phyloP scores from a whole-genome alignment of 2,113 vertebrate genomes.

The Gobio gobio region DNA sequence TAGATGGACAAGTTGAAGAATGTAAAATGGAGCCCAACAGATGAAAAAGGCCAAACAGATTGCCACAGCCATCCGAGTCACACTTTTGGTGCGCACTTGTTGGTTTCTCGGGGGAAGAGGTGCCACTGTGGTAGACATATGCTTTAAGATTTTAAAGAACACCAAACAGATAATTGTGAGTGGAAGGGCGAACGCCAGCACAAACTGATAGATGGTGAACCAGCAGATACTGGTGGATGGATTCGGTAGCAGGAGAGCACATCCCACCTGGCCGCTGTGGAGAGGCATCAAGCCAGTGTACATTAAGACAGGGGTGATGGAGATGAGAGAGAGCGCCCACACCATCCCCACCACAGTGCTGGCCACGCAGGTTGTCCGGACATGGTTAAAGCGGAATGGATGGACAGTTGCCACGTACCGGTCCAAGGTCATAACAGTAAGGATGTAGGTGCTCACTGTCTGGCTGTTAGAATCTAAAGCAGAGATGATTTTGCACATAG shows the following conservation, averaged over 20 bases:
- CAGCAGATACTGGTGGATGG: slow-evolving; percentile 80
- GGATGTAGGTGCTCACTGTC: slow-evolving; percentile 87
- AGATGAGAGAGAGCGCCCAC: slow-evolving; percentile 83
- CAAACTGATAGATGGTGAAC: slow-evolving; percentile 89
- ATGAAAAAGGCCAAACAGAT: slow-evolving; percentile 85
- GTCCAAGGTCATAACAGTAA: slow-evolving; percentile 85
- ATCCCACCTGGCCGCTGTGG: slow-evolving; percentile 78
- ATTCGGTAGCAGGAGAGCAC: slow-evolving; percentile 83
- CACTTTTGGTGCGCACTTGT: slow-evolving; percentile 78
- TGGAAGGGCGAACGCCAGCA: slow-evolving; percentile 83
- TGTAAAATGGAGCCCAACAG: slow-evolving; percentile 84
- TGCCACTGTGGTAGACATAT: slow-evolving; percentile 82
- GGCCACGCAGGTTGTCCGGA: slow-evolving; percentile 79
- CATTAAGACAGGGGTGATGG: slow-evolving; percentile 84
- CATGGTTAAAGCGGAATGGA: slow-evolving; percentile 81
- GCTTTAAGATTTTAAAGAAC: slow-evolving; percentile 86
- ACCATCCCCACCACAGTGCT: slow-evolving; percentile 75
- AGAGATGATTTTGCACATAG: slow-evolving; percentile 83
- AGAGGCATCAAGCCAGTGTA: slow-evolving; percentile 84
- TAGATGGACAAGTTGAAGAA: slow-evolving; percentile 76
- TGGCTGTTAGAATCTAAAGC: slow-evolving; percentile 86
- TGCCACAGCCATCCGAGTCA: slow-evolving; percentile 86
- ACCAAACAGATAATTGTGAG: slow-evolving; percentile 79
- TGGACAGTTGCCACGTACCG: slow-evolving; percentile 86
- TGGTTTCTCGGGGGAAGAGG: slow-evolving; percentile 80